These are phyloP conservation scores for Heteromyza rotundicornis DNA, from an alignment of 2,888 invertebrate genomes.

Conservation along the genomic window DNA sequence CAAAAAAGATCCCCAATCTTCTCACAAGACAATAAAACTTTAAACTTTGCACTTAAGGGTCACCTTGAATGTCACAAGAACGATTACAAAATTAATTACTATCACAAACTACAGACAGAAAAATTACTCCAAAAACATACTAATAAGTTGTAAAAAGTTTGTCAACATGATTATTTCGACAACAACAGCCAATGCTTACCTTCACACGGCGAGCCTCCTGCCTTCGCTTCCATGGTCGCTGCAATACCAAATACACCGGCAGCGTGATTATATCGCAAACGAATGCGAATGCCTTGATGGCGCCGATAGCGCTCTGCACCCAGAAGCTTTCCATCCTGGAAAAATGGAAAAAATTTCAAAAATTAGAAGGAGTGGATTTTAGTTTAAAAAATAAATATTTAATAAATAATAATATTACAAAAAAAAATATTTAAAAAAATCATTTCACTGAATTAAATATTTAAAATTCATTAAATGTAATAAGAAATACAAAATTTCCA, in stretches of 20 bases:
- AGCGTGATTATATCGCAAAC: constrained; percentile 90
- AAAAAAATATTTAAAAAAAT: not conserved
- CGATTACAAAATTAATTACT: not conserved
- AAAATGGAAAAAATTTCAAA: constrained; percentile 33
- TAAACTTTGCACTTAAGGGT: not conserved
- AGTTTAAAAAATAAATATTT: constrained; percentile 24
- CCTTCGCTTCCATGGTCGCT: constrained; percentile 86
- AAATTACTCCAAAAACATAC: not conserved
- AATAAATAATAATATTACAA: constrained; percentile 22
- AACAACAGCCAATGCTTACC: constrained; percentile 63
- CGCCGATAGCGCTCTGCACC: constrained; percentile 75
- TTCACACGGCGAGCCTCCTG: constrained; percentile 78
- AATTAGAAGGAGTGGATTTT: constrained; percentile 17
- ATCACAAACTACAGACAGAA: not conserved
- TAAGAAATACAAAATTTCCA: not conserved
- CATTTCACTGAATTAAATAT: not conserved
- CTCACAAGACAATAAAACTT: too few species aligned
- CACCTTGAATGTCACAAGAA: not conserved
- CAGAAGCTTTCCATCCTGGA: constrained; percentile 71
- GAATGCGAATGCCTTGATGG: constrained; percentile 81
- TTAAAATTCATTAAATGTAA: not conserved
- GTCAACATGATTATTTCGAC: too few species aligned
- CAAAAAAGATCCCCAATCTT: too few species aligned
- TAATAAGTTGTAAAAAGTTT: not conserved
- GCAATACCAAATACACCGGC: constrained; percentile 86